Evolutionary conservation across 1,140 invertebrate genomes (phyloP).

Genomic region (Metaphire vulgaris): DNA sequence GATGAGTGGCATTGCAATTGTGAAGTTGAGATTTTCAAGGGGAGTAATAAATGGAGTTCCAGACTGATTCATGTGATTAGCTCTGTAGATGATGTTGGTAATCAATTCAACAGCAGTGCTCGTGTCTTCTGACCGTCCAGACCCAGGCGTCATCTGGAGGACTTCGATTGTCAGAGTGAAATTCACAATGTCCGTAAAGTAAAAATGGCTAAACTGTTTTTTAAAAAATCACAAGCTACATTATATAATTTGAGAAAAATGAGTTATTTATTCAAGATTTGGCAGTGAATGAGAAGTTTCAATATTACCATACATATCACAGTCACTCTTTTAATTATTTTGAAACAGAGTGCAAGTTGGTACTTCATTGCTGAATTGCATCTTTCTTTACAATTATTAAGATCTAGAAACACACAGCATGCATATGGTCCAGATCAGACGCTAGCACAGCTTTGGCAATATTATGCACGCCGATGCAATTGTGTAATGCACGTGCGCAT

Average conservation of each 20-base stretch:
- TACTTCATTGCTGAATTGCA: no score
- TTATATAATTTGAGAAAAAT: neutral
- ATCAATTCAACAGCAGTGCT: neutral
- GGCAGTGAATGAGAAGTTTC: neutral
- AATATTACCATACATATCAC: no score
- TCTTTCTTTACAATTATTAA: no score
- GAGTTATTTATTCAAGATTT: no score
- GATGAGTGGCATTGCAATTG: neutral
- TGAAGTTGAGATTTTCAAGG: neutral
- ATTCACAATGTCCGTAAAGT: constrained; percentile 31
- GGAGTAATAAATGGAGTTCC: neutral
- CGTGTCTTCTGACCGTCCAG: constrained; percentile 13
- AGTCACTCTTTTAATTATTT: no score
- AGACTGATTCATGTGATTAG: neutral
- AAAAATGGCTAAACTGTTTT: constrained; percentile 31
- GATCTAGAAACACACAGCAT: no score
- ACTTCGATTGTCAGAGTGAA: constrained; percentile 29
- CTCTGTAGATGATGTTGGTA: neutral
- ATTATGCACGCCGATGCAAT: no score
- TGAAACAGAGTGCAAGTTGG: no score
- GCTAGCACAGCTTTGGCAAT: no score
- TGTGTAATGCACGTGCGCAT: no score
- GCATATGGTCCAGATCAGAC: no score
- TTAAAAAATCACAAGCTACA: neutral
- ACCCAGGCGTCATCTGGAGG: constrained; percentile 20